Evolutionary conservation across 1,140 invertebrate genomes (phyloP), one percentile per base, ranked within the genome.

Genomic region (Listronotus bonariensis): DNA sequence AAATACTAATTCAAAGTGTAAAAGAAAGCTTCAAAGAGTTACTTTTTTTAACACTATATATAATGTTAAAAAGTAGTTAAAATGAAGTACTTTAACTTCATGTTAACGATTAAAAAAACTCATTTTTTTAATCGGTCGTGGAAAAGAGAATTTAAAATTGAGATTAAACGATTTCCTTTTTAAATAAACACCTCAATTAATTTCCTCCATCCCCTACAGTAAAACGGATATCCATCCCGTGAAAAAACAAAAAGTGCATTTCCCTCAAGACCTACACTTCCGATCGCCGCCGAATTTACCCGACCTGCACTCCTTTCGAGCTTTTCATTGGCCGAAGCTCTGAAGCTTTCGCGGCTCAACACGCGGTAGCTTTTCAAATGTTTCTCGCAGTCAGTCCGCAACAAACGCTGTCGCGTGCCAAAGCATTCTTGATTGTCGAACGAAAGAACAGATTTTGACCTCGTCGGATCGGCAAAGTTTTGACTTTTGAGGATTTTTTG

Each of bases 301-400:
- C 55, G 55, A 49, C 9, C 14, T n/a, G n/a, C 36, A 31, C 38
- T 51, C 48, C 58, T 60, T 60, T 60, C 58, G 45, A 46, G 36
- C 11, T 17, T 52, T n/a, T 20, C 7, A 60, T 60, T 60, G 58
- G 58, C 20, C 31, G 36, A 17, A 20, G 5, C 6, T 17, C 15
- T 18, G 46, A 52, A 32, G 58, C 58, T 60, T 60, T 60, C 58
- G 58, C 58, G 58, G 58, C 58, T 52, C 32, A 38, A 12, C 48
- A 52, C 46, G 46, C 58, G 58, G 45, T 60, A 46, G 34, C 18
- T n/a, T 46, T 59, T 60, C 58, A 52, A 52, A 51, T 58, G 45
- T 51, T 60, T 40, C 40, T 32, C 36, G 17, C 46, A 49, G 42
- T 60, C 58, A 34, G 48, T 60, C 32, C 38, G 54, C 9, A 18